These are phyloP conservation scores for Amblyjoppa proteus DNA, from an alignment of 2,888 invertebrate species.

Conservation along the genomic window DNA sequence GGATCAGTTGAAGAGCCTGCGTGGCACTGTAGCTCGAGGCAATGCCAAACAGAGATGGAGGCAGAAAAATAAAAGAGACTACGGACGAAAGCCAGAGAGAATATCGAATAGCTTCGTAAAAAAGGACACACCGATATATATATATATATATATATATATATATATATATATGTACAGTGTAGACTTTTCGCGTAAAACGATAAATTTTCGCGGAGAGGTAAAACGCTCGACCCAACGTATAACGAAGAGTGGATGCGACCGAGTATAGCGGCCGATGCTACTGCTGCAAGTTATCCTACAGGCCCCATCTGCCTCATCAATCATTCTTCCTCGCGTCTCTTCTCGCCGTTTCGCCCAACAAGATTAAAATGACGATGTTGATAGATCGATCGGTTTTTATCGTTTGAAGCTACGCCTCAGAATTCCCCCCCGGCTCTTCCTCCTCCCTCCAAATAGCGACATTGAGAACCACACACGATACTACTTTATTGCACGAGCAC, in stretches of 20 bases:
- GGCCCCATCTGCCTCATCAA: slow-evolving; percentile 65
- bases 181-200: slow-evolving; percentile 59
- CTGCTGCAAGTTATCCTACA: slow-evolving; percentile 50
- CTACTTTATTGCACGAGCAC: background rate
- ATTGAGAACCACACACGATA: slow-evolving; percentile 9
- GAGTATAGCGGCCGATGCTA: slow-evolving; percentile 12
- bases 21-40: slow-evolving; percentile 27
- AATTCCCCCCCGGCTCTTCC: background rate
- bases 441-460: background rate
- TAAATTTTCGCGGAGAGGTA: slow-evolving; percentile 53
- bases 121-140: slow-evolving; percentile 26
- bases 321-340: slow-evolving; percentile 66
- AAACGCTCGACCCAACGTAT: slow-evolving; percentile 36
- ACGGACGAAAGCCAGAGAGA: slow-evolving; percentile 41
- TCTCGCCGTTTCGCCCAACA: slow-evolving; percentile 59
- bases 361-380: slow-evolving; percentile 68
- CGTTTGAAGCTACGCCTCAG: slow-evolving; percentile 23
- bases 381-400: slow-evolving; percentile 67
- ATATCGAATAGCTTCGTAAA: slow-evolving; percentile 58
- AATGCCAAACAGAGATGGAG: slow-evolving; percentile 4
- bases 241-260: slow-evolving; percentile 21
- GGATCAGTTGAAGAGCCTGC: slow-evolving; percentile 26
- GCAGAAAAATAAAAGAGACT: slow-evolving; percentile 8
- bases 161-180: background rate
- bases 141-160: slow-evolving; percentile 7